A percentile compares a stretch with the other conserved stretches of the same genome.
Evolutionary conservation across 2,888 invertebrate species (phyloP).

Genomic region (Syritta pipiens): DNA sequence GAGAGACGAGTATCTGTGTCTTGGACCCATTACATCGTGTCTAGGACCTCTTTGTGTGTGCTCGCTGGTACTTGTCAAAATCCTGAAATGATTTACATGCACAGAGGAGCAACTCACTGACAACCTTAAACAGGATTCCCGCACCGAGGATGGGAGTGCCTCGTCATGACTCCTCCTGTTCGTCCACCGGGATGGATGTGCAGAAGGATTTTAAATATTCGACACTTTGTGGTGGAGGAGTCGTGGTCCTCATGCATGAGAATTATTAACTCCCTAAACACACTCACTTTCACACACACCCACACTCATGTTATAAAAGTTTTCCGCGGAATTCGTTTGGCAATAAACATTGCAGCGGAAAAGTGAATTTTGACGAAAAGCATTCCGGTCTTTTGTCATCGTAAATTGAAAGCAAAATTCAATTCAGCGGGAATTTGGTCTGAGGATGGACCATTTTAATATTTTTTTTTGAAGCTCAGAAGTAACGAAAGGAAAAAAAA

Average conservation of each 20-base stretch:
- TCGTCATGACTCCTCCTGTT: background rate
- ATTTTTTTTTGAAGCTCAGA: constrained; percentile 20
- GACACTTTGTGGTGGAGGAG: too few species aligned
- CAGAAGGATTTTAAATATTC: constrained; percentile 5
- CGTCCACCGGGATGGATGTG: too few species aligned
- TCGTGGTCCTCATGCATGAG: too few species aligned
- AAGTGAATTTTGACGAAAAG: constrained; percentile 50
- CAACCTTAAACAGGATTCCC: constrained; percentile 9
- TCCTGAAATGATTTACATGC: constrained; percentile 59
- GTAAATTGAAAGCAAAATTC: constrained; percentile 39
- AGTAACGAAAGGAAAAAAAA: background rate
- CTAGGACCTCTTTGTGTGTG: constrained; percentile 33
- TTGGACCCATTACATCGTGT: constrained; percentile 57
- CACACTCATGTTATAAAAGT: constrained; percentile 36
- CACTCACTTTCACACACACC: background rate
- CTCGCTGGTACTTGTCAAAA: constrained; percentile 49
- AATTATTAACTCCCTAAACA: too few species aligned
- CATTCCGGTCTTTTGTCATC: constrained; percentile 36
- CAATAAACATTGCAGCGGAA: constrained; percentile 52
- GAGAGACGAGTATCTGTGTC: constrained; percentile 15
- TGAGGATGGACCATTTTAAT: too few species aligned
- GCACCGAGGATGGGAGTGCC: background rate
- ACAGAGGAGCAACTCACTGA: background rate
- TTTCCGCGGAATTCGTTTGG: constrained; percentile 49
- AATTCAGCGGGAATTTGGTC: constrained; percentile 12